A percentile compares a stretch with the other conserved stretches of the same genome.
These are phyloP conservation scores for Cheirogaleus medius DNA, from an alignment of 2,113 vertebrate species.

Conservation along the genomic window DNA sequence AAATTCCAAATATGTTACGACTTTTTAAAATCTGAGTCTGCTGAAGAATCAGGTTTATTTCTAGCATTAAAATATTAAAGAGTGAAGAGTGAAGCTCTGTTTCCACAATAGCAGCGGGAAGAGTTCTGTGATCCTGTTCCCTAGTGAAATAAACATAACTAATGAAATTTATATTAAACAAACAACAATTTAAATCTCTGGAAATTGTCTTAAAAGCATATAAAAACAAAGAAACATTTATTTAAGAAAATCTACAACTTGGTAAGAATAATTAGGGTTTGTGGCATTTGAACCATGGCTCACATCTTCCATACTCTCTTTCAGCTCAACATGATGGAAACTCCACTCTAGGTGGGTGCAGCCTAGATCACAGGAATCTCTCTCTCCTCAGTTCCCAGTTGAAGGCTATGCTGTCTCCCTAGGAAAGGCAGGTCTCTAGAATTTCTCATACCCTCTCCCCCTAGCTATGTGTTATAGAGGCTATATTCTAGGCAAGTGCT, in stretches of 20 bases:
- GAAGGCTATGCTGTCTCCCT: not conserved
- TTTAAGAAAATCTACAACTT: not conserved
- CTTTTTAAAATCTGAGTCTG: not conserved
- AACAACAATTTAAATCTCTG: not conserved
- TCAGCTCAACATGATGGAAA: not conserved
- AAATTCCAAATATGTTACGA: not conserved
- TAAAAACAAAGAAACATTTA: not conserved
- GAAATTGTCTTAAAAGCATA: not conserved
- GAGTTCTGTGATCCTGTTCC: not conserved
- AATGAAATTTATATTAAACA: not conserved
- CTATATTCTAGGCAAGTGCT: not conserved
- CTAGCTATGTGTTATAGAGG: not conserved
- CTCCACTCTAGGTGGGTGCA: not conserved
- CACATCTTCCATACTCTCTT: not conserved
- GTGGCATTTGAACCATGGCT: not conserved
- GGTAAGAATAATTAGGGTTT: not conserved
- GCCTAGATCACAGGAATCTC: not conserved
- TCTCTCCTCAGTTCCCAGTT: not conserved
- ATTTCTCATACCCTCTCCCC: not conserved
- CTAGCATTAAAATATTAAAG: not conserved
- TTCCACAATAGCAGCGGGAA: not conserved
- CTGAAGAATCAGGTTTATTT: not conserved
- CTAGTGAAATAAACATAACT: not conserved
- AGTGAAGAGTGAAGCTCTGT: not conserved
- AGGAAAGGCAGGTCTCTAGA: rapidly evolving